phyloP scores from a whole-genome alignment of 2,888 invertebrate species.

The Monopis laevigella region DNA sequence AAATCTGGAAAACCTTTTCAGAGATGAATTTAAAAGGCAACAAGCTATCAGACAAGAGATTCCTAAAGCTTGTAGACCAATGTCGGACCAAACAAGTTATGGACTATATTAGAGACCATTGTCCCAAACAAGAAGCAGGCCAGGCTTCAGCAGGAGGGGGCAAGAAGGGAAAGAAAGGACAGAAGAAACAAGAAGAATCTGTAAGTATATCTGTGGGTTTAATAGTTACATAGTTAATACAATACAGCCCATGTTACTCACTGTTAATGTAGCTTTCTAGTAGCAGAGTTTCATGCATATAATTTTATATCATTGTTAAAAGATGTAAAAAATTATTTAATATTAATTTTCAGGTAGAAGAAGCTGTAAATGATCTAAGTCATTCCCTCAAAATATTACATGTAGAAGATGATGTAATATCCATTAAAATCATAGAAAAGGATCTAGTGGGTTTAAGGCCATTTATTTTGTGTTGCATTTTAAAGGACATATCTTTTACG shows the following conservation, averaged over 20 bases:
- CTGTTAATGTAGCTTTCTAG: too few relatives aligned
- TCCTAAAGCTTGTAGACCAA: constrained; percentile 79
- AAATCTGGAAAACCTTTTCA: too few relatives aligned
- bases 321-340: too few relatives aligned
- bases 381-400: constrained; percentile 54
- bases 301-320: too few relatives aligned
- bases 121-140: constrained; percentile 44
- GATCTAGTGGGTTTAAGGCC: constrained; percentile 72
- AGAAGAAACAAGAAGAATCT: constrained; percentile 44
- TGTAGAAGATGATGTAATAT: constrained; percentile 52
- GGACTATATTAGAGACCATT: constrained; percentile 78
- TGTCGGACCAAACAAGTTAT: constrained; percentile 78
- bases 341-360: constrained; percentile 27
- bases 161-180: constrained; percentile 35
- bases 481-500: constrained; percentile 71
- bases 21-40: constrained; percentile 80
- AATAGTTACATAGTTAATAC: too few relatives aligned
- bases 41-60: constrained; percentile 75
- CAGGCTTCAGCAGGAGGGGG: constrained; percentile 34
- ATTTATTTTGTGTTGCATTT: constrained; percentile 77
- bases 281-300: too few relatives aligned
- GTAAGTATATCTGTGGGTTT: constrained; percentile 18
- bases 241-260: too few relatives aligned
- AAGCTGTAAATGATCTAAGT: constrained; percentile 34
- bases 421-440: constrained; percentile 62